A percentile compares a stretch with the other conserved stretches of the same genome.
These are phyloP conservation scores for Bucco capensis DNA, from an alignment of 2,113 vertebrate species.

Conservation along the genomic window DNA sequence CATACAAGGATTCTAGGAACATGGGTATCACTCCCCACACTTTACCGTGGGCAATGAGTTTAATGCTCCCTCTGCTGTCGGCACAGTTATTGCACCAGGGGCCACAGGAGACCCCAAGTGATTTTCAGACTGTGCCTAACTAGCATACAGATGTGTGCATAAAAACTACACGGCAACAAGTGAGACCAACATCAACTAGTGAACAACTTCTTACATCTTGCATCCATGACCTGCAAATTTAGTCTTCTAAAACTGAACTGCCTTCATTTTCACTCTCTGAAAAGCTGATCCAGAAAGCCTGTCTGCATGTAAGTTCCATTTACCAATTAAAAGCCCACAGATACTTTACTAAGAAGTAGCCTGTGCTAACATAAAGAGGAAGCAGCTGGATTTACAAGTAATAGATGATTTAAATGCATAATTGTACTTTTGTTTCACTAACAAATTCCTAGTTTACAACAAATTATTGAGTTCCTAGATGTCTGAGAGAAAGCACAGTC, in stretches of 20 bases:
- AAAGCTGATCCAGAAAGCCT: neutral
- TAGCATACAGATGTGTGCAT: neutral
- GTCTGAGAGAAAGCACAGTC: neutral
- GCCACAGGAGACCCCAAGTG: no score
- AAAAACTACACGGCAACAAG: slow-evolving; percentile 4
- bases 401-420: neutral
- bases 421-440: neutral
- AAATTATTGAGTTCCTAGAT: neutral
- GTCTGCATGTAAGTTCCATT: neutral
- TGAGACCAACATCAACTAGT: neutral
- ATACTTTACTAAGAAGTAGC: neutral
- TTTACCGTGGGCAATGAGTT: no score
- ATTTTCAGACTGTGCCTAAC: no score
- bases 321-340: neutral
- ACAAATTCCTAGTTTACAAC: neutral
- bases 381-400: neutral
- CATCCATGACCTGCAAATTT: neutral
- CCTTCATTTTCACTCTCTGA: neutral
- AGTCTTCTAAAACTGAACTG: neutral
- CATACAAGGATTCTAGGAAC: no score
- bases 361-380: neutral
- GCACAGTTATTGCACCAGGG: no score
- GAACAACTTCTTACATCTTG: neutral
- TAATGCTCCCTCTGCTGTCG: no score
- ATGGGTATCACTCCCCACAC: no score